Base-by-base conservation (phyloP, 2,888 invertebrate genomes). In the Drosophila multiciliata region DNA sequence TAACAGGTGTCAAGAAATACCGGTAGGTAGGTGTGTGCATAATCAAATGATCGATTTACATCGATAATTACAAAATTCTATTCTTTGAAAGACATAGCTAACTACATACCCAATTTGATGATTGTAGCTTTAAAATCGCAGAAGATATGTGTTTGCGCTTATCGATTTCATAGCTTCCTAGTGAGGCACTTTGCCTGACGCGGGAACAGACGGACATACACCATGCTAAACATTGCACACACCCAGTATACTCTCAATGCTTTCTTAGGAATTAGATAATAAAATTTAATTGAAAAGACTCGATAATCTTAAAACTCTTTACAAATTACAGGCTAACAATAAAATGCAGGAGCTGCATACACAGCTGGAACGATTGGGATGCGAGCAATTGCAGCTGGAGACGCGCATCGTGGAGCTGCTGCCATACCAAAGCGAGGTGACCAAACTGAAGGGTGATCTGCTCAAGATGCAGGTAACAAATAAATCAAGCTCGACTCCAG, bases 361-460 rank as follows among this genome's bases (percentile, higher is more conserved):
- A 59, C 95, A 96, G 90, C 93, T 96, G 86, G 95, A 95, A 79
- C 94, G 94, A 70, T 94, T 95, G 92, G 94, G 94, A 32, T 95
- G 95, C 93, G 96, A 96, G 92, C 95, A 96, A 81, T 94, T 94
- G 52, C 94, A 94, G 86, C 93, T 96, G 85, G 95, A 96, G 90
- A 92, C 95, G 73, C 94, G 94, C 82, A 94, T 95, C 33, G 93
- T 94, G 50, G 96, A 96, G 90, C 91, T 96, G 84, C 92, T 95
- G 87, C 95, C 95, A 85, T 94, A 95, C 84, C 95, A 95, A 72
- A 94, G 94, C 60, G 96, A 97, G 91, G 94, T 96, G 68, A 95
- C 95, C 75, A 94, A 95, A 80, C 93, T 97, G 65, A 94, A 95
- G 82, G 94, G 94, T 66, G 96, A 97, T 93, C 94, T 96, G 81